A percentile compares a stretch with the other conserved stretches of the same genome.
Evolutionary conservation across 2,113 vertebrate genomes (phyloP).

Genomic region (Fregata magnificens): DNA sequence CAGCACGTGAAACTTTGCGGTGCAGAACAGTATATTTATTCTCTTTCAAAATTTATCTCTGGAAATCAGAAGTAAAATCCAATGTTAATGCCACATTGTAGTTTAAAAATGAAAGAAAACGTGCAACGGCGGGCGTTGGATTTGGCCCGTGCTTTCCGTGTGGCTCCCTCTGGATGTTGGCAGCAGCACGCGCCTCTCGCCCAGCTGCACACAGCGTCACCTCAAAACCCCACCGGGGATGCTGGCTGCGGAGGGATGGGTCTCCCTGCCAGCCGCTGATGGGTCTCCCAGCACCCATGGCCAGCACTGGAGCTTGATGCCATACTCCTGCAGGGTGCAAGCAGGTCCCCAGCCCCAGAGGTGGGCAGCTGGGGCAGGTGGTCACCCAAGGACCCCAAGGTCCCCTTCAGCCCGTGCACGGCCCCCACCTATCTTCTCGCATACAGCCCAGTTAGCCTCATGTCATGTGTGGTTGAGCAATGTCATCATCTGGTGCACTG

Average conservation of each 20-base stretch:
- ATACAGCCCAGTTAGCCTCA: background rate
- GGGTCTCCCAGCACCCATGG: background rate
- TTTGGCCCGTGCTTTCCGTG: background rate
- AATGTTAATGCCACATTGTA: background rate
- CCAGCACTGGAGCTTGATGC: background rate
- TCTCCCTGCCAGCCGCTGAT: accelerated
- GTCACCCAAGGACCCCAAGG: accelerated
- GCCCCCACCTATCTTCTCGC: accelerated
- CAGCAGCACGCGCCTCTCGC: background rate
- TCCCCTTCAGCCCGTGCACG: background rate
- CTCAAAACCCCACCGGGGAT: accelerated
- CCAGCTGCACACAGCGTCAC: background rate
- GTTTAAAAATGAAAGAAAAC: background rate
- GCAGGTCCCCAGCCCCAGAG: background rate
- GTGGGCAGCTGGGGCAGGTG: background rate
- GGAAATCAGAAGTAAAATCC: background rate
- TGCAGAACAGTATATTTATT: background rate
- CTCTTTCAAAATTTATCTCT: background rate
- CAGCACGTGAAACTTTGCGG: background rate
- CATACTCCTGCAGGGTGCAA: background rate
- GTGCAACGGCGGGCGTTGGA: background rate
- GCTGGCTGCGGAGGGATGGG: accelerated
- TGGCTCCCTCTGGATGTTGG: background rate
- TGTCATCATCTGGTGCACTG: background rate
- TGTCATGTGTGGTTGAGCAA: background rate